A percentile compares a stretch with the other conserved stretches of the same genome.
These are phyloP conservation scores for Drosophila tani DNA, from an alignment of 1,140 invertebrate species.

Conservation along the genomic window DNA sequence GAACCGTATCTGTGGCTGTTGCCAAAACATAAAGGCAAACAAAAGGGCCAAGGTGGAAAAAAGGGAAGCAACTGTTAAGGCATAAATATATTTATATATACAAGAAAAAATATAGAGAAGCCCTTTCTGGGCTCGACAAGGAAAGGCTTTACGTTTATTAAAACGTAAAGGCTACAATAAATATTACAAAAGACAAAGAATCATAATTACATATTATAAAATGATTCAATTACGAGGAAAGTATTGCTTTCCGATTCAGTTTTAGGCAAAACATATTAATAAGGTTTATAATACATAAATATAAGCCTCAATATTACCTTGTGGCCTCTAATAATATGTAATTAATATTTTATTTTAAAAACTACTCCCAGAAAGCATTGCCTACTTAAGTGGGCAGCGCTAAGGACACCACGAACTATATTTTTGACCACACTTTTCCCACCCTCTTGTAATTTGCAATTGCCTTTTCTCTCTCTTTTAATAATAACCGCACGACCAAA, in stretches of 20 bases:
- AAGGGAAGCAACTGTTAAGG: conserved; percentile 5
- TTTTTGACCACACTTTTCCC: neutral
- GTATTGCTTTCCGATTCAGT: no score
- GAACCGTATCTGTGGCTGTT: conserved; percentile 21
- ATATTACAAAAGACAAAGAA: neutral
- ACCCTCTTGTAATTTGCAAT: neutral
- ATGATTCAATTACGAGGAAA: no score
- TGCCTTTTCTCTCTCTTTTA: neutral
- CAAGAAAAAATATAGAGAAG: neutral
- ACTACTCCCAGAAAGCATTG: neutral
- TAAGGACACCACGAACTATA: neutral
- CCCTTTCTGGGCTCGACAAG: neutral
- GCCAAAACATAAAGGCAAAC: conserved; percentile 37
- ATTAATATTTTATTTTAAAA: no score
- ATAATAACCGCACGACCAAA: conserved; percentile 12
- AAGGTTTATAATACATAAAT: no score
- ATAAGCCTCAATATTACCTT: no score
- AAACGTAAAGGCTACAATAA: neutral
- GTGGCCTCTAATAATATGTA: no score
- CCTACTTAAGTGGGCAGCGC: neutral
- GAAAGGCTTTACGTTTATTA: neutral
- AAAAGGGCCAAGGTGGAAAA: conserved; percentile 9
- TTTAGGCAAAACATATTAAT: no score
- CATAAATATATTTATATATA: neutral
- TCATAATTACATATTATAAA: neutral